Conservation (phyloP, 1,140 invertebrate species). For the Euwallacea fornicatus region DNA sequence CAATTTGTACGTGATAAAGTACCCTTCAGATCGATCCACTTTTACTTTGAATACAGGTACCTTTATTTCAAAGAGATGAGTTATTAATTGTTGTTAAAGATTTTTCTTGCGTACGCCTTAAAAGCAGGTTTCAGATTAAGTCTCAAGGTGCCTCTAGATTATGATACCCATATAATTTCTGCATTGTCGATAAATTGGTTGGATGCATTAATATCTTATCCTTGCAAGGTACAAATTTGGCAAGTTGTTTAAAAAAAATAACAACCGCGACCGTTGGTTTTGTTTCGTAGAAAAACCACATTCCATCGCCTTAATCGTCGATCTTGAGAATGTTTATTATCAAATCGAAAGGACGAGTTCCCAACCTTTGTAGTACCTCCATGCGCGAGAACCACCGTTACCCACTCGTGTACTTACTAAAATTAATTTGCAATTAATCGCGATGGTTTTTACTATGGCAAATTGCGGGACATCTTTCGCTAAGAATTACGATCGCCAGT, state of each 20-base stretch:
- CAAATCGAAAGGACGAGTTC: constrained; percentile 3
- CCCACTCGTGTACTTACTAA: no score
- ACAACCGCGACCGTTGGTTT: background rate
- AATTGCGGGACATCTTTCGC: no score
- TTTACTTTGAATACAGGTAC: background rate
- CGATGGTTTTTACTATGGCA: no score
- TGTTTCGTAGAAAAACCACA: constrained; percentile 23
- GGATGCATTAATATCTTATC: constrained; percentile 2
- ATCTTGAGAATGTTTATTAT: constrained; percentile 17
- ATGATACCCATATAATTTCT: background rate
- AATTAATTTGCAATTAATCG: no score
- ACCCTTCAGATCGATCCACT: background rate
- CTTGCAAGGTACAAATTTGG: constrained; percentile 22
- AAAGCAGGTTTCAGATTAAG: background rate
- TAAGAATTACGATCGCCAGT: no score
- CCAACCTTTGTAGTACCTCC: background rate
- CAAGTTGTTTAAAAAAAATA: constrained; percentile 6
- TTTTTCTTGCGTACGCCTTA: background rate
- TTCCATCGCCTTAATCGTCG: constrained; percentile 12
- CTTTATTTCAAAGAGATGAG: background rate
- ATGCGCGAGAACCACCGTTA: background rate
- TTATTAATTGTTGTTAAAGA: background rate
- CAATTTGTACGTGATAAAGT: constrained; percentile 5
- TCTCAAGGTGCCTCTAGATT: background rate
- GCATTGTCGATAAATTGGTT: constrained; percentile 9